Percentiles rank a stretch among this genome's conserved stretches.
phyloP scores from a whole-genome alignment of 2,888 invertebrate genomes.

The Rapana venosa region DNA sequence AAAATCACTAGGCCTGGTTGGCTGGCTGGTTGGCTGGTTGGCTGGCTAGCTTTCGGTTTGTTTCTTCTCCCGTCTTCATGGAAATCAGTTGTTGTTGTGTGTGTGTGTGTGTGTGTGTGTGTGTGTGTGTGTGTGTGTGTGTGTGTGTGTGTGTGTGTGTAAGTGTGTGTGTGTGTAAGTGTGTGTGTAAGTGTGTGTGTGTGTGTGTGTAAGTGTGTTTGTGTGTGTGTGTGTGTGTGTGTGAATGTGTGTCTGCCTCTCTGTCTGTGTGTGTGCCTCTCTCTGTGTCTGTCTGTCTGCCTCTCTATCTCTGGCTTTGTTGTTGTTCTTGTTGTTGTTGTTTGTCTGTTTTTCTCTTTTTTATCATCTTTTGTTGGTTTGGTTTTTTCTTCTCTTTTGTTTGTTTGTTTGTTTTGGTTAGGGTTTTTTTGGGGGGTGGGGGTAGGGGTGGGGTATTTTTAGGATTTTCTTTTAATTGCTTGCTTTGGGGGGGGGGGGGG shows the following conservation, averaged over 20 bases:
- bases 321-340: too few species aligned
- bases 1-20: too few species aligned
- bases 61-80: background rate
- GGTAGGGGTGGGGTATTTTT: background rate
- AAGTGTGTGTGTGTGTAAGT: conserved; percentile 9
- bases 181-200: background rate
- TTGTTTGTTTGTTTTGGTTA: background rate
- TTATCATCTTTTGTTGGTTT: too few species aligned
- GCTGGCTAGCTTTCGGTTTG: background rate
- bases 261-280: background rate
- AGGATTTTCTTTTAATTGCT: too few species aligned
- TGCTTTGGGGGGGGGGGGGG: too few species aligned
- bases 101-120: conserved; percentile 21
- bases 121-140: conserved; percentile 34
- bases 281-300: background rate
- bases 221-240: conserved; percentile 23
- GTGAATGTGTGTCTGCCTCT: conserved; percentile 13
- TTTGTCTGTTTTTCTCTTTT: too few species aligned
- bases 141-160: conserved; percentile 33
- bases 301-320: background rate
- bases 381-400: background rate
- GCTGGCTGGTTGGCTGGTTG: too few species aligned
- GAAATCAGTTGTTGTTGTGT: background rate
- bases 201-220: conserved; percentile 5
- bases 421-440: background rate